phyloP scores from a whole-genome alignment of 2,113 vertebrate species.

The Boulengeromyrus knoepffleri region DNA sequence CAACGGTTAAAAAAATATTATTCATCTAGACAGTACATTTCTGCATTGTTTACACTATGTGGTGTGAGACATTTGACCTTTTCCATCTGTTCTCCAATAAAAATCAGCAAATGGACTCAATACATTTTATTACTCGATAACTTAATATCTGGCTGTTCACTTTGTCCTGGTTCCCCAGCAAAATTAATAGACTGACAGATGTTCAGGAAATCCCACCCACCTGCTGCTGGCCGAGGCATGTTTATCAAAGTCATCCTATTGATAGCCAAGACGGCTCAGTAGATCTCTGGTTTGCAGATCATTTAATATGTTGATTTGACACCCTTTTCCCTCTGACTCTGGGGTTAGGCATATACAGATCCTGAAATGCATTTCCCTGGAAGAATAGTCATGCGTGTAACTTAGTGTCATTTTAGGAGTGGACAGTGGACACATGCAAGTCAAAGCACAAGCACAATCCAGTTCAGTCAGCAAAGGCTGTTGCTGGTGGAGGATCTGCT shows the following conservation, averaged over 20 bases:
- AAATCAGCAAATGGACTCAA: not conserved
- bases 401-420: not conserved
- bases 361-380: not conserved
- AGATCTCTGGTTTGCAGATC: not conserved
- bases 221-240: not conserved
- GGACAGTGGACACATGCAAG: not conserved
- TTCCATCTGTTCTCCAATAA: not conserved
- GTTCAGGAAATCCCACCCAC: constrained; percentile 1
- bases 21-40: not conserved
- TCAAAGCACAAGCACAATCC: not conserved
- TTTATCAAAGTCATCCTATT: not conserved
- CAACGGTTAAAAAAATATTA: not conserved
- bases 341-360: not conserved
- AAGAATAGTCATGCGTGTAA: not conserved
- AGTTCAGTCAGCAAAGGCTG: not conserved
- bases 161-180: not conserved
- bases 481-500: not conserved
- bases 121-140: not conserved
- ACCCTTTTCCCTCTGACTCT: not conserved
- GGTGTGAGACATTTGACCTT: not conserved
- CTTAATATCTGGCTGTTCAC: not conserved
- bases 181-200: not conserved
- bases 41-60: not conserved
- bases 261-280: not conserved
- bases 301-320: not conserved